Conservation (phyloP, 1,140 invertebrate genomes). For the Carcinoscorpius rotundicauda region DNA sequence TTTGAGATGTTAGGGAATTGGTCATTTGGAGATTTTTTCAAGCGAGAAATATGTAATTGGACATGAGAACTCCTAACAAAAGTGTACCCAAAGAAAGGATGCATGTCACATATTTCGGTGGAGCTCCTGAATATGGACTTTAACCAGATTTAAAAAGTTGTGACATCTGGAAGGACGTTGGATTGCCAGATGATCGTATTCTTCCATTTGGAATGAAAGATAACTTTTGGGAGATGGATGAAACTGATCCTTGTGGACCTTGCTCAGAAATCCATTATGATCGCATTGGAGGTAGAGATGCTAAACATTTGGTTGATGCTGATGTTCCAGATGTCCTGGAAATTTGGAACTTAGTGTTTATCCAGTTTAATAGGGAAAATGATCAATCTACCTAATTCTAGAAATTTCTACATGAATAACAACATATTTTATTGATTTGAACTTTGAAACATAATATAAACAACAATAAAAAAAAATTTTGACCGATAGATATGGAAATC, state of each 20-base stretch:
- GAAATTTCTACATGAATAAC: too few relatives aligned
- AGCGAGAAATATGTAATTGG: conserved; percentile 93
- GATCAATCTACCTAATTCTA: too few relatives aligned
- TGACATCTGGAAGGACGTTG: conserved; percentile 57
- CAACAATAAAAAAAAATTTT: too few relatives aligned
- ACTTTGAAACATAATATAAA: too few relatives aligned
- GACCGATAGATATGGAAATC: too few relatives aligned
- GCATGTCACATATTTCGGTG: conserved; percentile 99
- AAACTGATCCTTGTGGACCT: conserved; percentile 97
- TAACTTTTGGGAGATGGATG: conserved; percentile 99
- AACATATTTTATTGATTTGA: too few relatives aligned
- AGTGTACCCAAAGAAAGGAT: conserved; percentile 61
- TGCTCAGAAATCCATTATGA: conserved; percentile 99
- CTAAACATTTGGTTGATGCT: conserved; percentile 85
- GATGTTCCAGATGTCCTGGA: conserved; percentile 98
- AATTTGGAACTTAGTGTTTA: conserved; percentile 99
- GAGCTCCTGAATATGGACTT: conserved; percentile 63
- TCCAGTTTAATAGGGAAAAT: conserved; percentile 93
- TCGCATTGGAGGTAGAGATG: conserved; percentile 80
- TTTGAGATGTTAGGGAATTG: conserved; percentile 99
- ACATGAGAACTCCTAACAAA: conserved; percentile 93
- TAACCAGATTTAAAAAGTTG: conserved; percentile 89
- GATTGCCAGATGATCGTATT: conserved; percentile 53
- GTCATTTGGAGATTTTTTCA: conserved; percentile 99
- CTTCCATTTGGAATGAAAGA: conserved; percentile 97